Evolutionary conservation across 2,113 vertebrate genomes (phyloP).

Genomic region (Corythornis cristatus): DNA sequence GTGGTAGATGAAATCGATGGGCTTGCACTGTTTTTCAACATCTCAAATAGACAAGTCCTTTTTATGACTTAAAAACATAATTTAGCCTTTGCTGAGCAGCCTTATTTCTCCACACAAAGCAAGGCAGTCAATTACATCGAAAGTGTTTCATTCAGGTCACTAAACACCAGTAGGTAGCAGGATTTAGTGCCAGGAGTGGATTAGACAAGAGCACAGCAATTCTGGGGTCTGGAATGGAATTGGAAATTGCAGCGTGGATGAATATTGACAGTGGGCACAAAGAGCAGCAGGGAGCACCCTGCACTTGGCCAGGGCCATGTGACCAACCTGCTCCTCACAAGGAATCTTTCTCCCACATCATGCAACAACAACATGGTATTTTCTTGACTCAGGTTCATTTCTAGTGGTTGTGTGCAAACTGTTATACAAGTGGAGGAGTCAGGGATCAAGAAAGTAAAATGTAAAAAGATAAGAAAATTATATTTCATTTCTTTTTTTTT

Average conservation of each 20-base stretch:
- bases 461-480: not conserved
- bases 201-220: slow-evolving; percentile 59
- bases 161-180: slow-evolving; percentile 59
- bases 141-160: slow-evolving; percentile 66
- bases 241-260: slow-evolving; percentile 24
- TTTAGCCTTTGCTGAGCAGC: slow-evolving; percentile 62
- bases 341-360: not conserved
- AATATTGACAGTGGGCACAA: slow-evolving; percentile 27
- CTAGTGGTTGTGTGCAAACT: slow-evolving; percentile 33
- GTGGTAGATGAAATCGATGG: not conserved
- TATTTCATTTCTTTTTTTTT: slow-evolving; percentile 56
- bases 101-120: slow-evolving; percentile 61
- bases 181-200: slow-evolving; percentile 41
- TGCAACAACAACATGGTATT: not conserved
- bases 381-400: slow-evolving; percentile 55
- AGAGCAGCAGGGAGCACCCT: slow-evolving; percentile 1
- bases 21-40: not conserved
- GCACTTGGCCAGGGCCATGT: not conserved
- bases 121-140: slow-evolving; percentile 56
- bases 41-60: not conserved
- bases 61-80: slow-evolving; percentile 51
- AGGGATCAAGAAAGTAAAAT: not conserved
- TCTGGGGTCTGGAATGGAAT: slow-evolving; percentile 52
- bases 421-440: not conserved
- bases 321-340: not conserved